Conservation (phyloP, 2,797 vertebrate species). For the Anabacerthia variegaticeps region DNA sequence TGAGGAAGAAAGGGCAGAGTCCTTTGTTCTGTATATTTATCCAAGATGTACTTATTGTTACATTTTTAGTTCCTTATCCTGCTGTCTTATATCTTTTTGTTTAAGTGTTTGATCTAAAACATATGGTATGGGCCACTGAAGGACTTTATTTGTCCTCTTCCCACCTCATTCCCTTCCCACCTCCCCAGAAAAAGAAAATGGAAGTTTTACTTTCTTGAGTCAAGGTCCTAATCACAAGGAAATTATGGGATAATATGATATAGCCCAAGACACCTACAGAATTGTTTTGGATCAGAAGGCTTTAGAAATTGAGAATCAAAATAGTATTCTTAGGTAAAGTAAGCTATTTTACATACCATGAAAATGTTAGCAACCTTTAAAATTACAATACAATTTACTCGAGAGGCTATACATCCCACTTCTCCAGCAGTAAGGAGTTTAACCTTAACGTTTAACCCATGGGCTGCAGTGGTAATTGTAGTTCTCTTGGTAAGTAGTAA, state of each 20-base stretch:
- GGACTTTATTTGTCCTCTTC: background rate
- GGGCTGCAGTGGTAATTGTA: background rate
- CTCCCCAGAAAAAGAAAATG: background rate
- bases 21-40: background rate
- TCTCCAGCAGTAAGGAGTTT: background rate
- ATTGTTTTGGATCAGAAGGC: background rate
- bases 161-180: background rate
- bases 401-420: background rate
- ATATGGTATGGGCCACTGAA: background rate
- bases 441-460: background rate
- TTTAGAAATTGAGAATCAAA: background rate
- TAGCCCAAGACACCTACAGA: background rate
- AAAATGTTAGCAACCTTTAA: background rate
- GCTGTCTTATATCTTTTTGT: background rate
- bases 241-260: background rate
- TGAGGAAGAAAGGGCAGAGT: background rate
- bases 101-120: background rate
- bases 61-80: background rate
- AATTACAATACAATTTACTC: background rate
- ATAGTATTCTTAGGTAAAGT: background rate
- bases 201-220: background rate
- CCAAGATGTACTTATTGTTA: background rate
- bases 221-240: slow-evolving; percentile 11
- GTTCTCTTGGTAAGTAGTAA: background rate
- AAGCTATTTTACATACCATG: background rate